These are phyloP conservation scores for Apaloderma vittatum DNA, from an alignment of 2,113 vertebrate genomes.

Conservation along the genomic window DNA sequence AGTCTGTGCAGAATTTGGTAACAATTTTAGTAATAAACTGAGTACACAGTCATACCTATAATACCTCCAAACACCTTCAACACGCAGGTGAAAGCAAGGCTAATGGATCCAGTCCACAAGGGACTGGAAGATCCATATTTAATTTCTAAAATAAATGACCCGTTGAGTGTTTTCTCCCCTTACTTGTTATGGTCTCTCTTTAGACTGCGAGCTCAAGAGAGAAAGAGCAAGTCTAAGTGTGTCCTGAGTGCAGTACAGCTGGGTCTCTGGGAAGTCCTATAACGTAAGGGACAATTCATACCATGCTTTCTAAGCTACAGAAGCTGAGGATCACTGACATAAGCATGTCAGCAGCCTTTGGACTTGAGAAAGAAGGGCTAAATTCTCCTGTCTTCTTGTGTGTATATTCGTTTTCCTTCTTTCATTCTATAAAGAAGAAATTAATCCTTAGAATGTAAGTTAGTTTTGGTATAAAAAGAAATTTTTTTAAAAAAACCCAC, in stretches of 20 bases:
- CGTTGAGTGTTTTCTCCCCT: background rate
- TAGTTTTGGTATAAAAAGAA: background rate
- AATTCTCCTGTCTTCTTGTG: background rate
- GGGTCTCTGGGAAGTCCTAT: background rate
- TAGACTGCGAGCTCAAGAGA: background rate
- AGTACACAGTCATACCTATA: background rate
- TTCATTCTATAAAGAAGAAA: background rate
- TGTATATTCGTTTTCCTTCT: background rate
- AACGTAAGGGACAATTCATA: background rate
- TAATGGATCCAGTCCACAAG: background rate
- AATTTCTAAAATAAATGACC: background rate
- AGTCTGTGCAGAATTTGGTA: conserved; percentile 8
- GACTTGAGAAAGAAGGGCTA: background rate
- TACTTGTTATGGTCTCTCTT: background rate
- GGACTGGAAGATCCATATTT: background rate
- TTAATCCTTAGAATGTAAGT: background rate
- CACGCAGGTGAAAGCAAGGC: background rate
- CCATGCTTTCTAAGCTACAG: background rate
- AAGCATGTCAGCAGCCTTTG: background rate
- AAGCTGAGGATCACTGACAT: background rate
- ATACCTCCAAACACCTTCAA: background rate
- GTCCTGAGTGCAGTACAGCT: background rate
- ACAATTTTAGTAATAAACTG: background rate
- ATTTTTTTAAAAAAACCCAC: background rate
- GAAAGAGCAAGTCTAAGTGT: background rate